These are phyloP conservation scores for Aphrocallistes beatrix DNA, from an alignment of 37 sponge, comb jelly and placozoan genomes.

Conservation along the genomic window DNA sequence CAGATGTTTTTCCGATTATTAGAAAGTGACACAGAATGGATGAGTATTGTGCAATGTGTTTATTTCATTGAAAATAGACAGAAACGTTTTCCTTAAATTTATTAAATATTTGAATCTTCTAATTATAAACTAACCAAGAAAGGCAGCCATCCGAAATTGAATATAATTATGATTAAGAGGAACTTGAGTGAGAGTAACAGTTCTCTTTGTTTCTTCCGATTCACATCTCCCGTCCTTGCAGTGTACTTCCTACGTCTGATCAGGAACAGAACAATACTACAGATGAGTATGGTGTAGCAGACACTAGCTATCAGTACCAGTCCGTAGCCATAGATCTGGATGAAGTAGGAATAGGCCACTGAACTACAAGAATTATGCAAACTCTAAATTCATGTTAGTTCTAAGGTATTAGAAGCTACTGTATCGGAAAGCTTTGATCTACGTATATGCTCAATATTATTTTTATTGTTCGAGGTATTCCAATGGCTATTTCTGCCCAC, in stretches of 20 bases:
- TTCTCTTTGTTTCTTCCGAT: neutral
- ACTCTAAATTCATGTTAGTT: too few species aligned
- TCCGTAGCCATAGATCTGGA: neutral
- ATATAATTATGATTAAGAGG: neutral
- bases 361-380: neutral
- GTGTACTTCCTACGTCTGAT: neutral
- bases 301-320: neutral
- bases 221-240: neutral
- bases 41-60: too few species aligned
- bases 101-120: too few species aligned
- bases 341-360: neutral
- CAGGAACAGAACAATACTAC: neutral
- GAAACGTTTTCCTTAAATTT: too few species aligned
- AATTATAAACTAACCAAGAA: slow-evolving; percentile 1
- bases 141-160: neutral
- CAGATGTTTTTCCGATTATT: too few species aligned
- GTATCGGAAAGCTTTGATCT: too few species aligned
- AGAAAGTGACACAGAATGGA: too few species aligned
- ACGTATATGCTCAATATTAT: too few species aligned
- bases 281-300: neutral
- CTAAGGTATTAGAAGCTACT: too few species aligned
- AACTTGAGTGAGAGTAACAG: neutral
- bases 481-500: too few species aligned
- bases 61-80: too few species aligned
- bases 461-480: too few species aligned